Evolutionary conservation across 2,888 invertebrate species (phyloP), one percentile per base, ranked within the genome.

Genomic region (Chloromyia formosa): DNA sequence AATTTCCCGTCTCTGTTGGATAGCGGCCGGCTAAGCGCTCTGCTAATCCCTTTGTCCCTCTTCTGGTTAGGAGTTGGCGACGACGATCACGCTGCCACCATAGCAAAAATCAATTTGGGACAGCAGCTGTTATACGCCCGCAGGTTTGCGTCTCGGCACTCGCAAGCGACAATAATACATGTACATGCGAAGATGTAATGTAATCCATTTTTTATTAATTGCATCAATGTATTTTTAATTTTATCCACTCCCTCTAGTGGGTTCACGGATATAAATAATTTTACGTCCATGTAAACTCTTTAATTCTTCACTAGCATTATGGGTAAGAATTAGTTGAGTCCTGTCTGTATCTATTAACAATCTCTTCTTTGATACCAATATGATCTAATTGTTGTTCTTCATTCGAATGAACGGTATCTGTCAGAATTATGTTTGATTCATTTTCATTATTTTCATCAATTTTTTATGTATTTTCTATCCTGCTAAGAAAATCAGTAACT

Each of bases 321-420:
- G 76, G 7, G 76, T 75, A 69, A 78, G 60, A 42, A 78, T 77
- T 23, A 78, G 72, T 61, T 78, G 78, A 10, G 75, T 77, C n/a
- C n/a, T n/a, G n/a, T 74, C 69, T 77, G 42, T 76, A 77, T 73
- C 76, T 78, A 58, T 78, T 77, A 20, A 76, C 62, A 23, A 76
- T 77, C 20, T 76, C 78, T 22, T 76, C 73, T 49, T 54, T 74
- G 18, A 78, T 77, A 69, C 73, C 71, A 54, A 78, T 75, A 66
- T 75, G 73, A 49, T 77, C 76, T 74, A 77, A 60, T 20, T 40
- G 22, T 54, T 77, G 75, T 68, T 77, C 77, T 14, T 77, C 76
- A 22, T 71, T 69, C 4, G 76, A 77, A 66, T 77, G 77, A 22
- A 60, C 60, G 23, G 74, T 76, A 14, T 74, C 73, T 14, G 74